Evolutionary conservation across 2,888 invertebrate species (phyloP).

Genomic region (Laothoe populi): DNA sequence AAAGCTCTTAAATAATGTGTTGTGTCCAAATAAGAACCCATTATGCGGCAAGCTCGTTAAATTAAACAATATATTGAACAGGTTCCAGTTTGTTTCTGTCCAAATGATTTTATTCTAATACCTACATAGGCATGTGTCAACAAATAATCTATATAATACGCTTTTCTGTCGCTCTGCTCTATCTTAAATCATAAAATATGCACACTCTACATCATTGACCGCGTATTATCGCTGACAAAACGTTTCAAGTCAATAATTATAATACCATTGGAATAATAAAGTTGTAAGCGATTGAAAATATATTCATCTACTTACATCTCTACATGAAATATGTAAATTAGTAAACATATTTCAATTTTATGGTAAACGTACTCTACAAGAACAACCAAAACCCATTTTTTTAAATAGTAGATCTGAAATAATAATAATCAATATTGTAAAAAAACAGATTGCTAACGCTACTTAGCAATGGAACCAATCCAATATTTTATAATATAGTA

Average conservation of each 20-base stretch:
- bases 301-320: background rate
- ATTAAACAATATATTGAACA: constrained; percentile 39
- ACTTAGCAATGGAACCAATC: background rate
- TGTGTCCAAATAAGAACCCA: constrained; percentile 47
- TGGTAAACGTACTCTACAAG: background rate
- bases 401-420: background rate
- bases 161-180: background rate
- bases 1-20: constrained; percentile 49
- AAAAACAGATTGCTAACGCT: background rate
- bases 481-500: background rate
- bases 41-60: constrained; percentile 45
- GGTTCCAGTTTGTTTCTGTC: constrained; percentile 35
- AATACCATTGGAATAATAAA: background rate
- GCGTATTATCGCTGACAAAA: background rate
- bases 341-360: background rate
- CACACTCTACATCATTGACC: background rate
- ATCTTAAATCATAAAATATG: background rate
- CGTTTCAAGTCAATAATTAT: background rate
- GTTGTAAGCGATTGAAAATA: background rate
- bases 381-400: background rate
- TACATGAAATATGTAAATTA: background rate
- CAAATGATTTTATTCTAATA: constrained; percentile 30
- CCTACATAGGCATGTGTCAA: constrained; percentile 21
- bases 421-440: background rate
- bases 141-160: background rate